Conservation (phyloP, 2,888 invertebrate genomes). For the Agriopis aurantiaria region DNA sequence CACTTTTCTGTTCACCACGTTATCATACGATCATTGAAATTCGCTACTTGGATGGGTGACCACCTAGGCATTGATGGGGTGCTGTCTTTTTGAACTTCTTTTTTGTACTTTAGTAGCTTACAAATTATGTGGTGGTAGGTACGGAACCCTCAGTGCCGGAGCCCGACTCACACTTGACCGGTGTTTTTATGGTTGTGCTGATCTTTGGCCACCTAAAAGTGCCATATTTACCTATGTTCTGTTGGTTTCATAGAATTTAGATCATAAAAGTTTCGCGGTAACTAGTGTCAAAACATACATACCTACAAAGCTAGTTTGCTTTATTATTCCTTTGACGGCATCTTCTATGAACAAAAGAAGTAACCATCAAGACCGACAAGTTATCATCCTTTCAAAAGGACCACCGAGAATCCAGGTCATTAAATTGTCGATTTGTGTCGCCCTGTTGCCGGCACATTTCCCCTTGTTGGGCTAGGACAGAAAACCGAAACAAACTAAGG, state of each 20-base stretch:
- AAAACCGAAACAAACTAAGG: constrained; percentile 55
- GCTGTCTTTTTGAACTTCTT: neutral
- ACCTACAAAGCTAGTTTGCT: neutral
- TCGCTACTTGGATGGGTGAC: too few relatives aligned
- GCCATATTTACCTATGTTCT: neutral
- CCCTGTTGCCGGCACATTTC: constrained; percentile 52
- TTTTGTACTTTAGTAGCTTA: neutral
- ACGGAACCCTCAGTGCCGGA: too few relatives aligned
- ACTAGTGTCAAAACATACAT: neutral
- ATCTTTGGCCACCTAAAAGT: neutral
- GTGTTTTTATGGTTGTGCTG: too few relatives aligned
- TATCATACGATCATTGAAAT: too few relatives aligned
- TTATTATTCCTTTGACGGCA: constrained; percentile 23
- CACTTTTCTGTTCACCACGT: too few relatives aligned
- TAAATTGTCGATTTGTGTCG: constrained; percentile 54
- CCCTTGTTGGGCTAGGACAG: constrained; percentile 70
- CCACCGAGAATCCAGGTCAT: constrained; percentile 40
- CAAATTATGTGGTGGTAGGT: too few relatives aligned
- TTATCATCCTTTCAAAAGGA: constrained; percentile 22
- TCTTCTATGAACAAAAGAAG: constrained; percentile 16
- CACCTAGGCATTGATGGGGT: too few relatives aligned
- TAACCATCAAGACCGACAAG: constrained; percentile 9
- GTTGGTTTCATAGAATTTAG: neutral
- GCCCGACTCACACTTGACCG: too few relatives aligned
- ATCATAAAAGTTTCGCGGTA: neutral